A percentile compares a stretch with the other conserved stretches of the same genome.
phyloP scores from a whole-genome alignment of 2,797 vertebrate species.

The Pogonophryne albipinna region DNA sequence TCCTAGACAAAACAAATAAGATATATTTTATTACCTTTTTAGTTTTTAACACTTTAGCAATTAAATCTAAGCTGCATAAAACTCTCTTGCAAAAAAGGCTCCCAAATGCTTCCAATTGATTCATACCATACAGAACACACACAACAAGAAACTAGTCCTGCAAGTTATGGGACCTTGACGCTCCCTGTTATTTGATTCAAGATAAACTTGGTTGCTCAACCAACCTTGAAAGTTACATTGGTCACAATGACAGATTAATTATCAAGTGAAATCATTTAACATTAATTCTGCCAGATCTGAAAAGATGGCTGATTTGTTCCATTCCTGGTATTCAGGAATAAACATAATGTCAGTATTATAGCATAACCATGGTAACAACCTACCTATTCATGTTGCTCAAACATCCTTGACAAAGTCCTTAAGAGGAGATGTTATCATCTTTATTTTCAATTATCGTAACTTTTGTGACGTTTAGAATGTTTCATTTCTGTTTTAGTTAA shows the following conservation, averaged over 20 bases:
- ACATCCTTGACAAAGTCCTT: conserved; percentile 1
- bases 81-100: neutral
- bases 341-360: neutral
- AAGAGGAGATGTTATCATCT: neutral
- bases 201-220: neutral
- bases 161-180: neutral
- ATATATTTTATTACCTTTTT: conserved; percentile 1
- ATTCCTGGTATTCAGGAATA: neutral
- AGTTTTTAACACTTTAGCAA: conserved; percentile 4
- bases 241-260: conserved; percentile 8
- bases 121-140: neutral
- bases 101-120: neutral
- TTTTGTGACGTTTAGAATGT: neutral
- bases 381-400: neutral
- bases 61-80: conserved; percentile 3
- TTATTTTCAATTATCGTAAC: neutral
- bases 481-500: no score
- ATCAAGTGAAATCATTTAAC: neutral
- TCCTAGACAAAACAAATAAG: neutral
- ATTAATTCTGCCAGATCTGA: neutral
- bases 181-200: neutral
- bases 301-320: neutral
- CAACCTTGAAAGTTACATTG: neutral
- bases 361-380: conserved; percentile 26
- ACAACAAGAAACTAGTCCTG: neutral